These are phyloP conservation scores for Marmota flaviventris DNA, from an alignment of 2,113 vertebrate genomes.

Conservation along the genomic window DNA sequence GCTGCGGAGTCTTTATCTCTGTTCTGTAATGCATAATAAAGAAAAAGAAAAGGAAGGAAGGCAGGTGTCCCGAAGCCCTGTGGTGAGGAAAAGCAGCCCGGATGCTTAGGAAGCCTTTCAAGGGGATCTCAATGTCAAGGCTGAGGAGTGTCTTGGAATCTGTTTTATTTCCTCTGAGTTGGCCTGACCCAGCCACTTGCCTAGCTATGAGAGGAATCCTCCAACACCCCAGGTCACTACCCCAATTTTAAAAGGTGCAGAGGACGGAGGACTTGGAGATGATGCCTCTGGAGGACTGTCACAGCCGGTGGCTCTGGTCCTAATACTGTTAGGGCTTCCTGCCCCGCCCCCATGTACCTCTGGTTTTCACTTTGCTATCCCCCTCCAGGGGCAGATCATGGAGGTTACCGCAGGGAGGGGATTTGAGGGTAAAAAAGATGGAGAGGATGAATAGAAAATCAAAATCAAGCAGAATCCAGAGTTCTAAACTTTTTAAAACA, in stretches of 20 bases:
- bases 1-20: constrained; percentile 40
- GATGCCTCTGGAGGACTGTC: not conserved
- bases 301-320: not conserved
- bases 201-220: not conserved
- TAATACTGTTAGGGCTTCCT: not conserved
- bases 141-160: not conserved
- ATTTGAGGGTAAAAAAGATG: not conserved
- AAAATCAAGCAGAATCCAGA: not conserved
- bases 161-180: not conserved
- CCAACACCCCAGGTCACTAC: not conserved
- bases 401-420: not conserved
- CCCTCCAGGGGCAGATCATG: not conserved
- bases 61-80: not conserved
- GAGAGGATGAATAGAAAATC: not conserved
- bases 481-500: not conserved
- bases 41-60: not conserved
- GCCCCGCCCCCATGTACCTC: accelerated
- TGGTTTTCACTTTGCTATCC: not conserved
- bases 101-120: constrained; percentile 36
- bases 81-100: not conserved
- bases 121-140: not conserved
- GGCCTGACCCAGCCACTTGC: not conserved
- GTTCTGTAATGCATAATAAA: constrained; percentile 28
- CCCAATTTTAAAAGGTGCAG: not conserved
- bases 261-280: not conserved